Base-by-base conservation (phyloP, 2,113 vertebrate species). In the Mesembrinibis cayennensis region DNA sequence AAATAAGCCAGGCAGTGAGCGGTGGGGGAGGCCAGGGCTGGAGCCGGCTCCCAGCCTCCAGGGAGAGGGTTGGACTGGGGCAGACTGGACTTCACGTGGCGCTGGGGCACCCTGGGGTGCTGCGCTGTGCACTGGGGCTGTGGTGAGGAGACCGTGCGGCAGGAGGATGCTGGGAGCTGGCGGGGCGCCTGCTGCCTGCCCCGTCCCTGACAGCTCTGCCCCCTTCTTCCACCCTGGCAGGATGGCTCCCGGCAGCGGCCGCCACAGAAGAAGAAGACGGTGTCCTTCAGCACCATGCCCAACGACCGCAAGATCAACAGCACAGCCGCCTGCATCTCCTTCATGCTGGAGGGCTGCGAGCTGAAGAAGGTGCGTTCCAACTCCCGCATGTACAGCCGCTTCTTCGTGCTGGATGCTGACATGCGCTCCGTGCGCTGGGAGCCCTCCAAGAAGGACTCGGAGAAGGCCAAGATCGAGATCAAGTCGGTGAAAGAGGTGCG, bases 331-430 rank as follows among this genome's bases (percentile, higher is more conserved):
- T 99, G 99, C 97, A 99, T 99, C 98, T 98, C 99, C 90, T 99
- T 99, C 94, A 99, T 99, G 99, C 98, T 99, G 98, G 99, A 99
- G 97, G 99, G 99, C 74, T 99, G 99, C 10, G 99, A 99, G 97
- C 99, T 99, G 98, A 99, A 99, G 97, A 99, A 99, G 89, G 99
- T 99, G 56, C 99, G 99, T 76, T 99, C 99, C 95, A 99, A 99
- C 97, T 99, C 99, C 3, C 99, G 99, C 84, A 99, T 99, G 98
- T 99, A 99, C 98, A 99, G 98, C 97, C 98, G 99, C 63, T 99
- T 99, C 97, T 99, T 99, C 29, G 97, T 99, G 81, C 98, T 99
- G 88, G 99, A 99, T 4, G 97, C 99, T 0, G 99, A 99, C 97
- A 98, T 99, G 98, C 98, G 98, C 95, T 99, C 98, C 45, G 97